A percentile compares a stretch with the other conserved stretches of the same genome.
These are phyloP conservation scores for Patiria miniata DNA, from an alignment of 35 echinoderm and acorn worm genomes.

Conservation along the genomic window DNA sequence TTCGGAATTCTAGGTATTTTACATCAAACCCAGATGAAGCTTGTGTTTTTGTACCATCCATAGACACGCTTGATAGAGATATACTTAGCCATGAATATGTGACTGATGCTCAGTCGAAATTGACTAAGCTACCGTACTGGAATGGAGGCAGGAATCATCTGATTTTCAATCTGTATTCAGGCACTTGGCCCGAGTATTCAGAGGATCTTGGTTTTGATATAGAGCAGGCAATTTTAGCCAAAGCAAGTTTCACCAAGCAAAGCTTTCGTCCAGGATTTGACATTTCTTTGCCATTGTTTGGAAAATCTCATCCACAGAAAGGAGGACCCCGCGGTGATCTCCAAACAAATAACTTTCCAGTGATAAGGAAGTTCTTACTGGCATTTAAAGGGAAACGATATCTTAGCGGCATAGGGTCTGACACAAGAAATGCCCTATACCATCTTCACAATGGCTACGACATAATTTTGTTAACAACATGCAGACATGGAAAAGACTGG, in stretches of 20 bases:
- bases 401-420: conserved; percentile 88
- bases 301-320: conserved; percentile 91
- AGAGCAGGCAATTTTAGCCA: conserved; percentile 83
- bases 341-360: conserved; percentile 89
- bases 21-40: conserved; percentile 82
- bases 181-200: conserved; percentile 92
- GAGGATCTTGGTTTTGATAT: conserved; percentile 92
- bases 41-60: conserved; percentile 90
- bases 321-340: conserved; percentile 81
- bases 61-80: conserved; percentile 89
- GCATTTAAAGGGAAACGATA: conserved; percentile 97
- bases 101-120: conserved; percentile 71
- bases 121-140: conserved; percentile 79
- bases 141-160: conserved; percentile 92
- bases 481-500: conserved; percentile 97
- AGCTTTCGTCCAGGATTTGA: conserved; percentile 85
- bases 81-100: conserved; percentile 75
- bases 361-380: conserved; percentile 89
- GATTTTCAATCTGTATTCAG: conserved; percentile 97
- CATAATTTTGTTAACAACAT: conserved; percentile 95
- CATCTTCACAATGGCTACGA: conserved; percentile 94
- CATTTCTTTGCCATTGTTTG: conserved; percentile 89
- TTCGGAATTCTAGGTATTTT: conserved; percentile 80
- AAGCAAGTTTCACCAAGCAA: conserved; percentile 94
- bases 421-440: conserved; percentile 92